Evolutionary conservation across 2,888 invertebrate genomes (phyloP), one percentile per base, ranked within the genome.

Genomic region (Melipona bicolor): DNA sequence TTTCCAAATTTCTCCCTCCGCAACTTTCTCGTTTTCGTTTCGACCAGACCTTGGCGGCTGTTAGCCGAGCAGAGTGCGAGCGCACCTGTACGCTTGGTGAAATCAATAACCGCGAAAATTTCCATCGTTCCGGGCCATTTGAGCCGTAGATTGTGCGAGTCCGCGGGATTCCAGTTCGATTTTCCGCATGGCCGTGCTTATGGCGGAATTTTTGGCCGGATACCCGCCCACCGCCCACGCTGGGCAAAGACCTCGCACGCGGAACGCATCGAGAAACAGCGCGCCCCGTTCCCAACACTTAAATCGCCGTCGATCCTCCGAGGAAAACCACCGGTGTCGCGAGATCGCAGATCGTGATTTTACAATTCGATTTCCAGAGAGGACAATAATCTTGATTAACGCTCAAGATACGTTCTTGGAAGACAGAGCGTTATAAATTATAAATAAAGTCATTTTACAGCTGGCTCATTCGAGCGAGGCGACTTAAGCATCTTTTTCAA

Each of bases 91-190:
- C 79, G 81, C 79, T 79, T 76, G 86, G 86, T 82, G 90, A 91
- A 91, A 91, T 90, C 89, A 90, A 91, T 91, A 90, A 90, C 88
- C 89, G 89, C 89, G 90, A 91, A 91, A 91, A 90, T 91, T 90
- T 87, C 88, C 90, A 90, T 91, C 90, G 90, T 91, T 91, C 90
- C 91, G 83, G 84, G 88, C 88, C 86, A 90, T 89, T 90, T 90
- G 83, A 90, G 83, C 85, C 81, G 88, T 88, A 87, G 89, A 89
- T 89, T 86, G 89, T 87, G 81, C 86, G 86, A 86, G 87, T 89
- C 88, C 87, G 87, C 85, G 87, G 88, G 87, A 92, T 91, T 91
- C 90, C 88, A 84, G 89, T 90, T 89, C 90, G 91, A 92, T 92
- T 92, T 91, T 91, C 89, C 91, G 86, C 91, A 88, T 91, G 90